Conservation (phyloP, 2,888 invertebrate genomes). For the Thysanoteuthis rhombus region DNA sequence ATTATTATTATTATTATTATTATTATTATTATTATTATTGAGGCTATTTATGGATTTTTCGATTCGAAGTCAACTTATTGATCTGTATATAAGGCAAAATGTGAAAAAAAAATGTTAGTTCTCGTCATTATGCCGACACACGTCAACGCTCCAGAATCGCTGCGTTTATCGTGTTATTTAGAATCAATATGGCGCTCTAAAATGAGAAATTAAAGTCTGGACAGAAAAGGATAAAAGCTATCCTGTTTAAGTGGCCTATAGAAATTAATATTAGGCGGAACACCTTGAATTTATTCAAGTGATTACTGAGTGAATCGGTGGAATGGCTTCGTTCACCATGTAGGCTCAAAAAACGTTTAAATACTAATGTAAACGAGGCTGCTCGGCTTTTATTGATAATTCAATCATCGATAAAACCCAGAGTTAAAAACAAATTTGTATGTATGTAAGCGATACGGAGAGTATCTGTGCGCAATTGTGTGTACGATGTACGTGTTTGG, state of each 20-base stretch:
- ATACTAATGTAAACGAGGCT: not conserved
- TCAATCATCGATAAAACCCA: not conserved
- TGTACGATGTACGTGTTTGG: no score
- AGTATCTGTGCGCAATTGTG: not conserved
- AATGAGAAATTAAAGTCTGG: not conserved
- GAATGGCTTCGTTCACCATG: not conserved
- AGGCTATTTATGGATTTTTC: no score
- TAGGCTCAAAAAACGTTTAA: not conserved
- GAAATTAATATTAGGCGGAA: not conserved
- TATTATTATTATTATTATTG: not conserved
- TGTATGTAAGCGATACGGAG: not conserved
- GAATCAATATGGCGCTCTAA: not conserved
- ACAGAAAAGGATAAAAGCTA: not conserved
- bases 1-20: no score
- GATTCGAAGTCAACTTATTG: not conserved
- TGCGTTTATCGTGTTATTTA: not conserved
- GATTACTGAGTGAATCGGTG: not conserved
- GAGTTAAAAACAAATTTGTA: not conserved
- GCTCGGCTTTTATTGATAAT: not conserved
- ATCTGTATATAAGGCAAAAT: not conserved
- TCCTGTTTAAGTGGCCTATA: not conserved
- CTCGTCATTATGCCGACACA: not conserved
- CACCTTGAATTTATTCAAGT: not conserved
- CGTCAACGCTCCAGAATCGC: not conserved
- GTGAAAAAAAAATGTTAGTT: not conserved